phyloP scores from a whole-genome alignment of 2,797 vertebrate species.

The Pangasius macronema region DNA sequence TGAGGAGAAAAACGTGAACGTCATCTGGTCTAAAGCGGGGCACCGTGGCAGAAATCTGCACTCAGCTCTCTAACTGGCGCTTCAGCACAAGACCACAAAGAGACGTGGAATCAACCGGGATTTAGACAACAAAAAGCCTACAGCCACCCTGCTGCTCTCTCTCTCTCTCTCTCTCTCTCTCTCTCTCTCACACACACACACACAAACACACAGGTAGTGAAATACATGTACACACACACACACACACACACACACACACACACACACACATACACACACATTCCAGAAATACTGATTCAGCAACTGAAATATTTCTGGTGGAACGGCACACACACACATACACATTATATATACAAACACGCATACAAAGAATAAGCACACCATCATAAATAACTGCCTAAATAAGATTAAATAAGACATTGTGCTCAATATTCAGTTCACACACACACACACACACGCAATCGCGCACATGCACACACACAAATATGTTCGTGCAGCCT shows the following conservation, averaged over 20 bases:
- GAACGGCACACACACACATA: slow-evolving; percentile 31
- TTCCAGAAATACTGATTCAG: slow-evolving; percentile 66
- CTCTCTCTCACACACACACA: slow-evolving; percentile 14
- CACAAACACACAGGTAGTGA: slow-evolving; percentile 35
- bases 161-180: background rate
- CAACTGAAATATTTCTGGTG: slow-evolving; percentile 48
- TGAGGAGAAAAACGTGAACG: slow-evolving; percentile 55
- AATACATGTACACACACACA: slow-evolving; percentile 6
- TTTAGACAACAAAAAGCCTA: slow-evolving; percentile 79
- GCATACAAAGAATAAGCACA: slow-evolving; percentile 56
- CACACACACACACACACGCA: slow-evolving; percentile 28
- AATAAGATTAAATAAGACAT: slow-evolving; percentile 22
- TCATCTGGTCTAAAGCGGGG: slow-evolving; percentile 62
- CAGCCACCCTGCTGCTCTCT: slow-evolving; percentile 49
- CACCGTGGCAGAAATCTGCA: slow-evolving; percentile 64
- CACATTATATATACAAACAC: slow-evolving; percentile 35
- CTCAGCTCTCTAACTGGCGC: slow-evolving; percentile 78
- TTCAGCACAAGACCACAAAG: slow-evolving; percentile 76
- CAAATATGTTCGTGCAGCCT: slow-evolving; percentile 5
- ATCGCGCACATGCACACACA: slow-evolving; percentile 36
- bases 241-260: slow-evolving; percentile 20
- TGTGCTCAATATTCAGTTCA: background rate
- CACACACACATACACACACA: slow-evolving; percentile 40
- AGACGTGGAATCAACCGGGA: slow-evolving; percentile 75
- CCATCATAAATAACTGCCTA: slow-evolving; percentile 52